These are phyloP conservation scores for Synodontis membranacea DNA, from an alignment of 2,113 vertebrate species.

Conservation along the genomic window DNA sequence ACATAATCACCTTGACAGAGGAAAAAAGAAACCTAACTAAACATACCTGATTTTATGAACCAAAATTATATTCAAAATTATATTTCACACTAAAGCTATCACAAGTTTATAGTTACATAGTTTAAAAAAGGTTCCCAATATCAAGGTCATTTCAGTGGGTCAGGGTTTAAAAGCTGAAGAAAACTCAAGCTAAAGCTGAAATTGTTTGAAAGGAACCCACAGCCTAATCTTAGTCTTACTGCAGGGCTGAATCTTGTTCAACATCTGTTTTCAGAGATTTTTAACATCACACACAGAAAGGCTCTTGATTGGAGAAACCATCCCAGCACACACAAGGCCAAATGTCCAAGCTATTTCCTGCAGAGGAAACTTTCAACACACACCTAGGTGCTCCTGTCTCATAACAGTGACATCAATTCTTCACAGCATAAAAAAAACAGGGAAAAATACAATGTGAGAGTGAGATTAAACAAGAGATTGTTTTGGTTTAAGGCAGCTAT, in stretches of 20 bases:
- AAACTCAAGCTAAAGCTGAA: constrained; percentile 15
- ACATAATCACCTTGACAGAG: too few relatives aligned
- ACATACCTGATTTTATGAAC: background rate
- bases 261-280: constrained; percentile 34
- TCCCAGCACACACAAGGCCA: background rate
- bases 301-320: constrained; percentile 1
- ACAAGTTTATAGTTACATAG: background rate
- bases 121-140: background rate
- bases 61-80: background rate
- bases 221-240: constrained; percentile 2
- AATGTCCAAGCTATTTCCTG: background rate
- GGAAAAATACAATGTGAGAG: constrained; percentile 11
- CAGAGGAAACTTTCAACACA: constrained; percentile 34
- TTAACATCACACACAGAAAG: constrained; percentile 5
- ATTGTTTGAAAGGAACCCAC: background rate
- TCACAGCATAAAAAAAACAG: constrained; percentile 11
- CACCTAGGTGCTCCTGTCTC: background rate
- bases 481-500: constrained; percentile 64
- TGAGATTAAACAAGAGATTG: constrained; percentile 54
- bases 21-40: background rate
- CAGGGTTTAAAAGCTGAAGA: background rate
- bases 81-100: background rate
- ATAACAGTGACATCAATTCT: constrained; percentile 22
- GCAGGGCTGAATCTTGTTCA: constrained; percentile 5
- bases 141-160: background rate